Percentiles rank a stretch among this genome's conserved stretches.
Evolutionary conservation across 1,140 invertebrate species (phyloP).

Genomic region (Drosophila ambigua): DNA sequence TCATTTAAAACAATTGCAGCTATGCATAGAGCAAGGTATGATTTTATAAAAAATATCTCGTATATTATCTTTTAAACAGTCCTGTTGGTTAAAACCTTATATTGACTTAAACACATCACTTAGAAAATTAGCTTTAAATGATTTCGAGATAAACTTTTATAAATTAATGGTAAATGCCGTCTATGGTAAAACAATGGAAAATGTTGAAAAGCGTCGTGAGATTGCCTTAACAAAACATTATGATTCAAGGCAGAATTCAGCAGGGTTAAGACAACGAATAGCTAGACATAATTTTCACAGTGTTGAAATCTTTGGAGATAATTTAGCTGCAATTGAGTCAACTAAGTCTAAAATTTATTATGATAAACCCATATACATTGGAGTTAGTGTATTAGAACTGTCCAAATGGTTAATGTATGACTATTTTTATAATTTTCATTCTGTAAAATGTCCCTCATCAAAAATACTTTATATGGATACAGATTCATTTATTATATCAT

Average conservation of each 20-base stretch:
- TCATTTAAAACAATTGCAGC: conserved; percentile 2
- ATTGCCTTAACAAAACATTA: background rate
- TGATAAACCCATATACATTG: conserved; percentile 3
- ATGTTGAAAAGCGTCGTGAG: background rate
- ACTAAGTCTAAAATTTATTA: background rate
- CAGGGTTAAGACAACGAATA: background rate
- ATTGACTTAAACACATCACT: too few relatives aligned
- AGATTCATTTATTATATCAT: too few relatives aligned
- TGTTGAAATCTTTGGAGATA: background rate
- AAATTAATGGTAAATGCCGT: too few relatives aligned
- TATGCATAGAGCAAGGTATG: background rate
- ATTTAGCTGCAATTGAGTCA: conserved; percentile 6
- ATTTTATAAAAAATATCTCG: conserved; percentile 1
- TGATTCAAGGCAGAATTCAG: background rate
- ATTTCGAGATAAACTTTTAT: too few relatives aligned
- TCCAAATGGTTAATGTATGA: too few relatives aligned
- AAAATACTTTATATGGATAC: too few relatives aligned
- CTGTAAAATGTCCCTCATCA: too few relatives aligned
- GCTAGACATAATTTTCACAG: conserved; percentile 14
- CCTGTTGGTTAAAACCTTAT: background rate
- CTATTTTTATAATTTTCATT: too few relatives aligned
- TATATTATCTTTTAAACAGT: conserved; percentile 4
- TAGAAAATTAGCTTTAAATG: too few relatives aligned
- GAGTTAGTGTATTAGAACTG: background rate
- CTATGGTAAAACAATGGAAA: too few relatives aligned